A percentile compares a stretch with the other conserved stretches of the same genome.
Evolutionary conservation across 2,113 vertebrate species (phyloP).

Genomic region (Bos indicus): DNA sequence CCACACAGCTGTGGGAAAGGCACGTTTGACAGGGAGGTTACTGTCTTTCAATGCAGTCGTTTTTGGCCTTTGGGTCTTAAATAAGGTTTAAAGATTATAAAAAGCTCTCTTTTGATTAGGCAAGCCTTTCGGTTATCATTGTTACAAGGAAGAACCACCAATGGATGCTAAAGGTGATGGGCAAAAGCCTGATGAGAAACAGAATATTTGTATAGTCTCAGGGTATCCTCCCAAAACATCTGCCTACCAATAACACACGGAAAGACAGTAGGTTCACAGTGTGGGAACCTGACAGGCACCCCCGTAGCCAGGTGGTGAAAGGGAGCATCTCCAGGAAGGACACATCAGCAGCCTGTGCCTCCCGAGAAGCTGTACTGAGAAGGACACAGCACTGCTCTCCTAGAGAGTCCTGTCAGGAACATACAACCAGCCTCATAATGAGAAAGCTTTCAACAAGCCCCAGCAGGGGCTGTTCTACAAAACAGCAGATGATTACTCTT

Average conservation of each 20-base stretch:
- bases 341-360: accelerated
- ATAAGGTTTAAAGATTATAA: neutral
- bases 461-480: neutral
- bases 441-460: neutral
- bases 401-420: neutral
- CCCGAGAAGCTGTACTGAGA: neutral
- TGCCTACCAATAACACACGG: neutral
- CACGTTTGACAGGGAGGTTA: neutral
- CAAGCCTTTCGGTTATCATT: neutral
- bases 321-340: neutral
- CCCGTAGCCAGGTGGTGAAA: neutral
- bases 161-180: neutral
- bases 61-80: neutral
- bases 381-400: neutral
- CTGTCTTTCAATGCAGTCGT: neutral
- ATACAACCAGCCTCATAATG: neutral
- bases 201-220: neutral
- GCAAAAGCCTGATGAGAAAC: neutral
- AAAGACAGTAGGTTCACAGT: too few species aligned
- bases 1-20: neutral
- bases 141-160: neutral
- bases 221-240: neutral
- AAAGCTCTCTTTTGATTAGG: neutral
- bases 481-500: neutral
- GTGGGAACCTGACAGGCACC: neutral